A percentile compares a stretch with the other conserved stretches of the same genome.
Conservation (phyloP, 2,888 invertebrate species). For the Hyppa rectilinea region DNA sequence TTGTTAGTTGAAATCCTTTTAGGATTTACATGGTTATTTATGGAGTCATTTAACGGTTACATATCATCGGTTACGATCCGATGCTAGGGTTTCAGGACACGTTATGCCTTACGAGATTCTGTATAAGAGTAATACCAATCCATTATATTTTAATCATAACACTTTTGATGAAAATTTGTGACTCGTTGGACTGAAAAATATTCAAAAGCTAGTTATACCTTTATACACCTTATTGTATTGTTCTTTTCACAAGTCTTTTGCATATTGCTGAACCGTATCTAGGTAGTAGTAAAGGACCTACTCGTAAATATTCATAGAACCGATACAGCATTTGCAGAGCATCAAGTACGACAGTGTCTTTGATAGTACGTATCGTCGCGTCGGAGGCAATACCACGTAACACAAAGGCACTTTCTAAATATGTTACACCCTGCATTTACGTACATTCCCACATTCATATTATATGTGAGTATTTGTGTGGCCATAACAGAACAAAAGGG, state of each 20-base stretch:
- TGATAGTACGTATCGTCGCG: constrained; percentile 32
- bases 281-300: constrained; percentile 15
- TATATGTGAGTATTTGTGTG: constrained; percentile 18
- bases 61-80: background rate
- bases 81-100: background rate
- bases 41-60: background rate
- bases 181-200: background rate
- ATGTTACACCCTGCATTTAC: constrained; percentile 12
- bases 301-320: constrained; percentile 52
- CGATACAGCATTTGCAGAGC: constrained; percentile 38
- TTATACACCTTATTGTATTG: constrained; percentile 7
- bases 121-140: too few species aligned
- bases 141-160: too few species aligned
- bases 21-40: background rate
- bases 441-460: constrained; percentile 10
- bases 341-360: constrained; percentile 41
- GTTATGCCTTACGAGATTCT: too few species aligned
- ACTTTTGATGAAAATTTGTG: too few species aligned
- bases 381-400: constrained; percentile 23
- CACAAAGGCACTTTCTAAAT: constrained; percentile 29
- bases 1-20: constrained; percentile 1
- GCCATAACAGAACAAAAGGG: constrained; percentile 11
- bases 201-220: background rate
- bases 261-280: constrained; percentile 25
- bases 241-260: constrained; percentile 18